Evolutionary conservation across 2,797 vertebrate species (phyloP).

Genomic region (Pyrocephalus nanus): DNA sequence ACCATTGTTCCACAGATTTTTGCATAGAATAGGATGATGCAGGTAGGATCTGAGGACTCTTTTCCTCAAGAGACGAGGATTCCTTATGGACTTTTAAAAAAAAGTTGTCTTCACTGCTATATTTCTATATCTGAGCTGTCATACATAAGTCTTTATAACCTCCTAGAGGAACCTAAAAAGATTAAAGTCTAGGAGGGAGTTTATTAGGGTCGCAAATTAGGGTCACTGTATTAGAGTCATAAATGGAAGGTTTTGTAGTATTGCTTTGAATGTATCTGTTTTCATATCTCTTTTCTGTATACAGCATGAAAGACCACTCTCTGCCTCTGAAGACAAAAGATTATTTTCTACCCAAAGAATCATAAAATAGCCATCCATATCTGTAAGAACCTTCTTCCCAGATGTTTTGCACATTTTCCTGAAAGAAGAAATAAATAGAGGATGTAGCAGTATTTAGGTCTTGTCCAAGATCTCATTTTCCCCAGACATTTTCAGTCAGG

Average conservation of each 20-base stretch:
- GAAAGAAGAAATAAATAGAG: not conserved
- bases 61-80: not conserved
- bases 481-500: not conserved
- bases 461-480: not conserved
- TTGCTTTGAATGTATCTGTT: not conserved
- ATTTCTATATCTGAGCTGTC: not conserved
- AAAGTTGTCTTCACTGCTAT: not conserved
- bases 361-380: not conserved
- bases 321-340: not conserved
- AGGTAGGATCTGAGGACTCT: not conserved
- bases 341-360: not conserved
- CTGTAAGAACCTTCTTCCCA: not conserved
- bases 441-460: not conserved
- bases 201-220: not conserved
- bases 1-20: constrained; percentile 17
- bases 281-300: not conserved
- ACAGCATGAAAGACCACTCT: not conserved
- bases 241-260: not conserved
- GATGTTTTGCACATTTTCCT: not conserved
- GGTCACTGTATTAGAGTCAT: not conserved
- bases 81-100: not conserved
- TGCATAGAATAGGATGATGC: not conserved
- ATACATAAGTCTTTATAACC: not conserved
- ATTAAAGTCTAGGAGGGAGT: not conserved
- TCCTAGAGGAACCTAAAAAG: not conserved